Evolutionary conservation across 1,140 invertebrate genomes (phyloP).

Genomic region (Steinernema khuongi): DNA sequence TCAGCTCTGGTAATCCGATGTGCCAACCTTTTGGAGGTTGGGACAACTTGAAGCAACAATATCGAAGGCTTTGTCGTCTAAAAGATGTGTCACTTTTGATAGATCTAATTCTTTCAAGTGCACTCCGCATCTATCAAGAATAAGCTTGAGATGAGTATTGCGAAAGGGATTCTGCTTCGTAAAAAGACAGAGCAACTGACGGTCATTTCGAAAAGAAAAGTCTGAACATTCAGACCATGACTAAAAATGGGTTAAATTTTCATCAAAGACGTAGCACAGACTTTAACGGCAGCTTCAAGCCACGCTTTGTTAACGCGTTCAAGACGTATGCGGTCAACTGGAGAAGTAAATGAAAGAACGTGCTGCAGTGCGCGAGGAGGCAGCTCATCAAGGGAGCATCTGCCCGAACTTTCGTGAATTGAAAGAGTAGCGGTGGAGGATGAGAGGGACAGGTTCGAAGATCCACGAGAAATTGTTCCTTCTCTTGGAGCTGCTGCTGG

Average conservation of each 20-base stretch:
- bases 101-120: constrained; percentile 47
- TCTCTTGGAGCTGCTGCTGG: constrained; percentile 24
- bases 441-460: constrained; percentile 39
- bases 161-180: constrained; percentile 44
- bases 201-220: constrained; percentile 34
- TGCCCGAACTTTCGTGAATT: constrained; percentile 19
- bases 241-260: constrained; percentile 28
- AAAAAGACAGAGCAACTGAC: constrained; percentile 32
- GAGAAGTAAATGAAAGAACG: constrained; percentile 40
- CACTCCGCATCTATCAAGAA: constrained; percentile 29
- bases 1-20: constrained; percentile 2
- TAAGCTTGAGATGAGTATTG: constrained; percentile 39
- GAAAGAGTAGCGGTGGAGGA: constrained; percentile 24
- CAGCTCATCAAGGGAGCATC: constrained; percentile 40
- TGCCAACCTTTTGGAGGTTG: constrained; percentile 37
- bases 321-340: constrained; percentile 50
- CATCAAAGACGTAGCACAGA: constrained; percentile 14
- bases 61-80: constrained; percentile 49
- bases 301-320: constrained; percentile 54
- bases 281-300: constrained; percentile 52
- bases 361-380: constrained; percentile 41
- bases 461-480: constrained; percentile 44
- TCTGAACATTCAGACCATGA: constrained; percentile 40
- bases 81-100: constrained; percentile 43
- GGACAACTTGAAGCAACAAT: constrained; percentile 50